These are phyloP conservation scores for Seira sanloemensis DNA, from an alignment of 2,888 invertebrate genomes.

Conservation along the genomic window DNA sequence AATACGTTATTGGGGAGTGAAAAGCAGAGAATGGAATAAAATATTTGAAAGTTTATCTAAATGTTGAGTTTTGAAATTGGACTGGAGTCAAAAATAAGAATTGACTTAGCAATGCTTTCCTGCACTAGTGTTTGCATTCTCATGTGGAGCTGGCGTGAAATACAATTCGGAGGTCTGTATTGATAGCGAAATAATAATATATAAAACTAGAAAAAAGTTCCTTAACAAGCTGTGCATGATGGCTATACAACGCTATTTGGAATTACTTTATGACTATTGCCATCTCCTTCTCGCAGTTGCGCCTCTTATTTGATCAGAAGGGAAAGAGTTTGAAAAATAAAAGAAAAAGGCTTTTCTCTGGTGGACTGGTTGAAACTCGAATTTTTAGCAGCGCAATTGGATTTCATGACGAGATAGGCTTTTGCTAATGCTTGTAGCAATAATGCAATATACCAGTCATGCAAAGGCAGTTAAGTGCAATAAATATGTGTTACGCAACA, in stretches of 20 bases:
- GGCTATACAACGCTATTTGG: slow-evolving; percentile 34
- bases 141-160: background rate
- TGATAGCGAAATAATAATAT: background rate
- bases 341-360: background rate
- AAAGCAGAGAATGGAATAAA: slow-evolving; percentile 23
- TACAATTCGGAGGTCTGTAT: background rate
- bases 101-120: background rate
- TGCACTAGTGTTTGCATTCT: background rate
- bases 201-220: slow-evolving; percentile 2
- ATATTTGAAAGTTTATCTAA: slow-evolving; percentile 42
- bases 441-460: slow-evolving; percentile 17
- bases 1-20: background rate
- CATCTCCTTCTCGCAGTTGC: background rate
- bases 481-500: slow-evolving; percentile 36
- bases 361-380: background rate
- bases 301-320: background rate
- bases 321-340: background rate
- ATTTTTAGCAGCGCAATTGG: slow-evolving; percentile 10
- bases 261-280: slow-evolving; percentile 41
- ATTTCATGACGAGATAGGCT: slow-evolving; percentile 3
- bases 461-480: slow-evolving; percentile 12
- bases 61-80: slow-evolving; percentile 42
- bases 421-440: background rate
- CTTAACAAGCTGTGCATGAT: slow-evolving; percentile 44
- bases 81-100: slow-evolving; percentile 31